phyloP scores from a whole-genome alignment of 2,797 vertebrate genomes.

The Sciurus carolinensis region DNA sequence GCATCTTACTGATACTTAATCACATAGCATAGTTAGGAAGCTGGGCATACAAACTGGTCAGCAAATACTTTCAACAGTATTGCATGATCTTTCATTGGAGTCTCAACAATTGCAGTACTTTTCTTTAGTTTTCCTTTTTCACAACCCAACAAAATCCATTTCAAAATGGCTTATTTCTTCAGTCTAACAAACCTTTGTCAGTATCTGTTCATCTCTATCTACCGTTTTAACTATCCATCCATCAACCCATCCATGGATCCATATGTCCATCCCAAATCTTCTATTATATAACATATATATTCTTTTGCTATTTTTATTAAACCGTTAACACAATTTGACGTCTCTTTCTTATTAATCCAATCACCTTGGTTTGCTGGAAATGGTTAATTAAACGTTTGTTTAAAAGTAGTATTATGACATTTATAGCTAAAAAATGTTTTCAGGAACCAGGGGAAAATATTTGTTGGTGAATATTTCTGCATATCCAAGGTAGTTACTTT shows the following conservation, averaged over 20 bases:
- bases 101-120: fast-evolving
- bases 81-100: background rate
- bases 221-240: background rate
- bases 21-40: background rate
- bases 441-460: background rate
- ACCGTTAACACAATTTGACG: background rate
- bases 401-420: background rate
- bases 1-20: background rate
- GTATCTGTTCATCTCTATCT: background rate
- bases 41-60: background rate
- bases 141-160: background rate
- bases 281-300: background rate
- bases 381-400: background rate
- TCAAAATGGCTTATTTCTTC: background rate
- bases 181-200: background rate
- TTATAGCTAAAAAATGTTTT: background rate
- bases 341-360: background rate
- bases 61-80: background rate
- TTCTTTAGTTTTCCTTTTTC: background rate
- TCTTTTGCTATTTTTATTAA: background rate
- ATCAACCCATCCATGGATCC: background rate
- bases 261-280: background rate
- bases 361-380: background rate
- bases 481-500: background rate
- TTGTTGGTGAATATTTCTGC: background rate